Evolutionary conservation across 2,888 invertebrate genomes (phyloP), one percentile per base, ranked within the genome.

Genomic region (Augiades crinisus): DNA sequence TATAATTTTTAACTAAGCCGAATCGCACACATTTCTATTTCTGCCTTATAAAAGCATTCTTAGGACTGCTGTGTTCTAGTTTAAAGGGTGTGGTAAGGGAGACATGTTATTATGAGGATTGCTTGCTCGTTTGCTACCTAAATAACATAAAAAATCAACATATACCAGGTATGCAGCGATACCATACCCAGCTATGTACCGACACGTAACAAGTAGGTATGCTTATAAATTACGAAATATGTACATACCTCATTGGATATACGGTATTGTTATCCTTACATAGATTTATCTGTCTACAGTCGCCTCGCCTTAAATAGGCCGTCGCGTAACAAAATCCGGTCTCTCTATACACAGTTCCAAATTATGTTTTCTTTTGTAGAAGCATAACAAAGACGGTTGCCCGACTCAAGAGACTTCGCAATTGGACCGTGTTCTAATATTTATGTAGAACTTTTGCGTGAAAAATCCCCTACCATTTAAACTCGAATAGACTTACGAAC

Each of bases 381-480:
- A 21, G 14, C 31, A 19, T 0, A 41, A 30, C 41, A 43, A 34
- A 34, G 17, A 34, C 7, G 17, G 34, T 34, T 34, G 17, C 14
- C 5, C 16, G 2, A 17, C 34, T 33, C 10, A 27, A 27, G 17
- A 38, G 38, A n/a, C 44, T 34, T 45, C 10, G 30, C 8, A 33
- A 33, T 17, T 31, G 21, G 31, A 45, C 34, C 30, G 27, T 45
- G 33, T 8, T 33, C 3, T 45, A 4, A 45, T 14, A 21, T 44
- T 21, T 10, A 31, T 43, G 19, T 13, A 16, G 1, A 41, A 41
- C 17, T 5, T n/a, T 13, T 24, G 22, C 16, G 10, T 55, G 52
- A 47, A 47, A 46, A 47, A 41, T 27, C 47, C 45, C 52, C 54
- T 52, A 47, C 47, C 3, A 24, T 17, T 24, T 10, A 36, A 54